Conservation (phyloP, 2,888 invertebrate species). For the Ectemnius continuus region DNA sequence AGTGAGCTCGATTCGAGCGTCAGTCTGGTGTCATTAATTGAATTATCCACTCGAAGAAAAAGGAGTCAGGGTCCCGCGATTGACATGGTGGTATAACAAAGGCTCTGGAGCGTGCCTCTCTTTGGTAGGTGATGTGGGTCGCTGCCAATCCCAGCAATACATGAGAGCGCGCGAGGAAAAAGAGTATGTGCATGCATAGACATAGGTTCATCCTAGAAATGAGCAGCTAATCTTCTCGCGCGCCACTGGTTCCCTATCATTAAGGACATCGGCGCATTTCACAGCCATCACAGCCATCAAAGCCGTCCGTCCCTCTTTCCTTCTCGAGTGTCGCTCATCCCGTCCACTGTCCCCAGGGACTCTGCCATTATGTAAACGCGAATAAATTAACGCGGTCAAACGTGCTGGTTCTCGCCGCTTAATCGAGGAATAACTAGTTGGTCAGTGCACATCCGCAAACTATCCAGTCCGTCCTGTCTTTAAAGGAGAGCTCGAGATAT, state of each 20-base stretch:
- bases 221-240: not conserved
- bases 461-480: no score
- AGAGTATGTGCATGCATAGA: not conserved
- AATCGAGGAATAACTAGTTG: not conserved
- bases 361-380: not conserved
- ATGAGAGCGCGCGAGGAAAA: not conserved
- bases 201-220: not conserved
- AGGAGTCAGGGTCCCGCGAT: not conserved
- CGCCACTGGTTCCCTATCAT: not conserved
- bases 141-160: no score
- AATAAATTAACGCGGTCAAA: not conserved
- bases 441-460: no score
- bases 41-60: not conserved
- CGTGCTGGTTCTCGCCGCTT: not conserved
- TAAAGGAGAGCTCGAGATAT: not conserved
- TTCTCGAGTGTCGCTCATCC: not conserved
- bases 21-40: not conserved
- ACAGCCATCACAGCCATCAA: not conserved
- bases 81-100: not conserved
- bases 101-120: not conserved
- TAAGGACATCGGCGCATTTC: not conserved
- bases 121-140: slow-evolving; percentile 2
- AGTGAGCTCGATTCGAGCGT: not conserved
- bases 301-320: not conserved
- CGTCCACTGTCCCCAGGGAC: not conserved